These are phyloP conservation scores for Plestiodon gilberti DNA, from an alignment of 2,113 vertebrate species.

Conservation along the genomic window DNA sequence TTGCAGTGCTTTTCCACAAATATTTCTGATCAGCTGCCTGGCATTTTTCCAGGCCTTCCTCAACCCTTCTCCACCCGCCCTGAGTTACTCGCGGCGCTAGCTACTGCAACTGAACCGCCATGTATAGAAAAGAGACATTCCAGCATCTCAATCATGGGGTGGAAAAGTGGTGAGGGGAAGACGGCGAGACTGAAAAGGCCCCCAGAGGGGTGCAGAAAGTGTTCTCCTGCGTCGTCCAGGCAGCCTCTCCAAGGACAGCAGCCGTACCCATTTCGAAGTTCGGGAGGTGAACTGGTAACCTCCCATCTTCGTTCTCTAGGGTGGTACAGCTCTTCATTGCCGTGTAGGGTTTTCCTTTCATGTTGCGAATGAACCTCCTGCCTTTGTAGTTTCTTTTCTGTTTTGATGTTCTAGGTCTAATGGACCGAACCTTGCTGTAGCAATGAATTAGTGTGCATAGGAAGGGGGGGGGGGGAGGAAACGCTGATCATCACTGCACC, in stretches of 20 bases:
- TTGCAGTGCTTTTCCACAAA: not conserved
- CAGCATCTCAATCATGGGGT: not conserved
- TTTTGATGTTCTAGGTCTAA: not conserved
- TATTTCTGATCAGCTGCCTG: not conserved
- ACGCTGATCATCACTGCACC: too few relatives aligned
- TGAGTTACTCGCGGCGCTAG: too few relatives aligned
- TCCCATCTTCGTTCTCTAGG: not conserved
- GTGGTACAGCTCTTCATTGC: not conserved
- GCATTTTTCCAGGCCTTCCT: not conserved
- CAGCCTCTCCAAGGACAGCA: not conserved
- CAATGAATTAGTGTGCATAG: not conserved
- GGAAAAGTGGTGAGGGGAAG: not conserved
- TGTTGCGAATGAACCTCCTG: not conserved
- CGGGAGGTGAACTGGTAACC: not conserved
- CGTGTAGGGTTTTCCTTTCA: constrained; percentile 9
- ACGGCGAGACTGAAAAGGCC: not conserved
- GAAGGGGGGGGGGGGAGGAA: too few relatives aligned
- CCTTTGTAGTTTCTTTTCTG: not conserved
- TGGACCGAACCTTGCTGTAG: not conserved
- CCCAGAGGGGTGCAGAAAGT: not conserved
- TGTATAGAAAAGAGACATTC: not conserved
- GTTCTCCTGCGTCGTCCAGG: not conserved
- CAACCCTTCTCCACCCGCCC: not conserved
- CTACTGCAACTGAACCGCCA: not conserved
- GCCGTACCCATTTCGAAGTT: not conserved